These are phyloP conservation scores for Julus scanicus DNA, from an alignment of 2,888 invertebrate genomes.

Conservation along the genomic window DNA sequence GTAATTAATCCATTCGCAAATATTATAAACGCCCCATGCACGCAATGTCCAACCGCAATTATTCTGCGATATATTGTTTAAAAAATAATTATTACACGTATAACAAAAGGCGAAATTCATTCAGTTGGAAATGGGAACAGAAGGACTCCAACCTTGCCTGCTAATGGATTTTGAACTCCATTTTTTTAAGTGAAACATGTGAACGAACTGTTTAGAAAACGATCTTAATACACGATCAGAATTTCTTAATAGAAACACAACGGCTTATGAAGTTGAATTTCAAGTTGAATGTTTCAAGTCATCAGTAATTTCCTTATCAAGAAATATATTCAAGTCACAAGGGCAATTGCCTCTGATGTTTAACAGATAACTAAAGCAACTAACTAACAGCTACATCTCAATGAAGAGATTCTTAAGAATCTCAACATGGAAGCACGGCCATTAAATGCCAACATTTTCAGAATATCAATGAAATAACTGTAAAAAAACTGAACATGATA, in stretches of 20 bases:
- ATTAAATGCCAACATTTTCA: no score
- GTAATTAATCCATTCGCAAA: neutral
- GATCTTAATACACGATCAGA: neutral
- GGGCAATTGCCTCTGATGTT: neutral
- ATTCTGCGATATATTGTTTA: neutral
- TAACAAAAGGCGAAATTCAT: conserved; percentile 11
- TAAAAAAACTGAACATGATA: no score
- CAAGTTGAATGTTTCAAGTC: neutral
- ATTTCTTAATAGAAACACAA: neutral
- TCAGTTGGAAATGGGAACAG: conserved; percentile 9
- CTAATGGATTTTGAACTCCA: conserved; percentile 14
- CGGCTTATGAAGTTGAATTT: neutral
- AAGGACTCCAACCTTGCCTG: conserved; percentile 25
- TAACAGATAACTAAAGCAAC: neutral
- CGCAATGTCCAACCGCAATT: neutral
- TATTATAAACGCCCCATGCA: neutral
- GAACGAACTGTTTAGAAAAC: conserved; percentile 37
- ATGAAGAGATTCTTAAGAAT: no score
- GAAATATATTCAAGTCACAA: neutral
- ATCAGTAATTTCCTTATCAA: neutral
- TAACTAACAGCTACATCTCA: no score
- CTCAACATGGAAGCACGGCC: no score
- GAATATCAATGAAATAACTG: no score
- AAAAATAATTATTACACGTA: neutral
- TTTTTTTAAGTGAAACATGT: neutral